phyloP scores from a whole-genome alignment of 2,113 vertebrate genomes.

The Tupaia tana region DNA sequence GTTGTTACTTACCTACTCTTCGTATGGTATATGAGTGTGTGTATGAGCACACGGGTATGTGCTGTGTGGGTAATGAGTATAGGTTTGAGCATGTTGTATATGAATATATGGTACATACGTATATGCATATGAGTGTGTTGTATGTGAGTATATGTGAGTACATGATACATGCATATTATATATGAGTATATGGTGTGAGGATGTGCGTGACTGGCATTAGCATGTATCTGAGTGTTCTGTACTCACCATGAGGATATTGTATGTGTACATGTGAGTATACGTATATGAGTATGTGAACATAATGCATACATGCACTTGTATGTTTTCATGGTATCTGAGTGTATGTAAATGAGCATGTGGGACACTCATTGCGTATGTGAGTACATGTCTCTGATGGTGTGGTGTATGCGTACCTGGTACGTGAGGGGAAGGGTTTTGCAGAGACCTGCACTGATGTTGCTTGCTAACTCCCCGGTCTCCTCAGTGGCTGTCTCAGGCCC shows the following conservation, averaged over 20 bases:
- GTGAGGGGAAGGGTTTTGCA: not conserved
- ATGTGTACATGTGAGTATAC: not conserved
- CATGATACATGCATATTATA: not conserved
- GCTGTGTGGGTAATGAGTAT: not conserved
- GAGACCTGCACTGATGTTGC: not conserved
- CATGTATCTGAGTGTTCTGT: not conserved
- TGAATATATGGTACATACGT: not conserved
- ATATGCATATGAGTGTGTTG: not conserved
- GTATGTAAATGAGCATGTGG: not conserved
- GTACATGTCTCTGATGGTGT: no score
- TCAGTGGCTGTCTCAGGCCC: not conserved
- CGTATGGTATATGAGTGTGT: no score
- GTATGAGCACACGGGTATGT: not conserved
- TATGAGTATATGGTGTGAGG: not conserved
- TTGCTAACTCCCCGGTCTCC: rapidly evolving
- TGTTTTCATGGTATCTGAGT: not conserved
- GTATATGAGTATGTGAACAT: not conserved
- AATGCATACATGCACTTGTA: not conserved
- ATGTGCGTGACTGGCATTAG: not conserved
- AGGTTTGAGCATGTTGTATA: not conserved
- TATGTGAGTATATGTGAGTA: not conserved
- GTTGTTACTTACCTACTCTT: rapidly evolving
- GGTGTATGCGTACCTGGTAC: no score
- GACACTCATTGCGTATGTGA: no score
- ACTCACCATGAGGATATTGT: not conserved